phyloP scores from a whole-genome alignment of 2,888 invertebrate genomes.

The Metacarcinus magister region DNA sequence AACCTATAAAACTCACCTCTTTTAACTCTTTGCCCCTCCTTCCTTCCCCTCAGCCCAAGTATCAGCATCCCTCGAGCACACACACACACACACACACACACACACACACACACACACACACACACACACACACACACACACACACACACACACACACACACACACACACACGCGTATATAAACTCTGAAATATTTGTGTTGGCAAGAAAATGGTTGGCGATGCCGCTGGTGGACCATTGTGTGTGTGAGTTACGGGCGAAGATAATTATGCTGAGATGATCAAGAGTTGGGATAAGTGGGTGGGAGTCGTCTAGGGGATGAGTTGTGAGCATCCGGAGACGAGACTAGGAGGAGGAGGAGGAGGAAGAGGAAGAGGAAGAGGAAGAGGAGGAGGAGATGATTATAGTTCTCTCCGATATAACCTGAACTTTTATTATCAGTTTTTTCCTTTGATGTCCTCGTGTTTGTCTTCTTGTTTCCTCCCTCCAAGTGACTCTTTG shows the following conservation, averaged over 20 bases:
- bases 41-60: too few species aligned
- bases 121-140: not conserved
- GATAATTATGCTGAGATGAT: conserved; percentile 22
- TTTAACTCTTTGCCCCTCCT: too few species aligned
- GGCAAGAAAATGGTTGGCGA: not conserved
- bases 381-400: not conserved
- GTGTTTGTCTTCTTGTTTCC: not conserved
- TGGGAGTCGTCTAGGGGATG: not conserved
- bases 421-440: not conserved
- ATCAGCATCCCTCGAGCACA: not conserved
- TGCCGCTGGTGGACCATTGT: not conserved
- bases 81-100: conserved; percentile 43
- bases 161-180: not conserved
- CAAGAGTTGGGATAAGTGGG: conserved; percentile 47
- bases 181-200: not conserved
- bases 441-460: not conserved
- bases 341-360: not conserved
- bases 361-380: not conserved
- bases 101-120: conserved; percentile 7
- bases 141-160: not conserved
- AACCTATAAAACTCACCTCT: too few species aligned
- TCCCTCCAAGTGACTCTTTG: not conserved
- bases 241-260: not conserved
- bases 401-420: not conserved
- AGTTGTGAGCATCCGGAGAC: not conserved